phyloP scores from a whole-genome alignment of 2,888 invertebrate species.

The Tetropium fuscum region DNA sequence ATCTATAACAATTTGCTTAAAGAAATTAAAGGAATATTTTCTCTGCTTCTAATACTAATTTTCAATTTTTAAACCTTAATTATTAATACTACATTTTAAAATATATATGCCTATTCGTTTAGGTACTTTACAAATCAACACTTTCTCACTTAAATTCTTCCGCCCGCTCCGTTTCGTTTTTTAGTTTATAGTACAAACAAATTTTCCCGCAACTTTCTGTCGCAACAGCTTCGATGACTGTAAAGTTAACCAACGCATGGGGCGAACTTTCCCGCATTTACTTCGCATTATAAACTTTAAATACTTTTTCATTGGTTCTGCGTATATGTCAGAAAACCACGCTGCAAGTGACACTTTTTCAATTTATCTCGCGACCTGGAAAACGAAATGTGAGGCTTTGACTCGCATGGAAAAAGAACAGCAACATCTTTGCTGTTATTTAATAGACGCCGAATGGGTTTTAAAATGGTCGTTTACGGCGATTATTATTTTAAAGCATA shows the following conservation, averaged over 20 bases:
- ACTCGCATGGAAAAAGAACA: not conserved
- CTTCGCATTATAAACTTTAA: slow-evolving; percentile 51
- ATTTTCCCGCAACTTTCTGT: slow-evolving; percentile 17
- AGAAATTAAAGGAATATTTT: no score
- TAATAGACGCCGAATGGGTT: not conserved
- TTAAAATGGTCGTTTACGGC: not conserved
- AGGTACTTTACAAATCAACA: slow-evolving; percentile 7
- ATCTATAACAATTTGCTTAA: no score
- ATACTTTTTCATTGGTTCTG: slow-evolving; percentile 50
- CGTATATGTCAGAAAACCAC: slow-evolving; percentile 39
- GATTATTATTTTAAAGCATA: no score
- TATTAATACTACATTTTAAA: no score
- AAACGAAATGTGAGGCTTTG: slow-evolving; percentile 3
- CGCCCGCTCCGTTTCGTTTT: no score
- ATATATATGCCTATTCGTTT: no score
- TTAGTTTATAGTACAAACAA: no score
- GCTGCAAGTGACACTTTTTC: slow-evolving; percentile 36
- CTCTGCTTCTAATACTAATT: no score
- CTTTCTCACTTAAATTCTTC: slow-evolving; percentile 19
- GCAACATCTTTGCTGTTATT: not conserved
- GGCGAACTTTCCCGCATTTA: slow-evolving; percentile 19
- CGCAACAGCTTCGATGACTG: slow-evolving; percentile 2
- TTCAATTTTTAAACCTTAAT: no score
- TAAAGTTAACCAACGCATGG: slow-evolving; percentile 8
- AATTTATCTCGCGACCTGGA: slow-evolving; percentile 23